These are phyloP conservation scores for Orientallactaga bullata DNA, from an alignment of 2,113 vertebrate species.

Conservation along the genomic window DNA sequence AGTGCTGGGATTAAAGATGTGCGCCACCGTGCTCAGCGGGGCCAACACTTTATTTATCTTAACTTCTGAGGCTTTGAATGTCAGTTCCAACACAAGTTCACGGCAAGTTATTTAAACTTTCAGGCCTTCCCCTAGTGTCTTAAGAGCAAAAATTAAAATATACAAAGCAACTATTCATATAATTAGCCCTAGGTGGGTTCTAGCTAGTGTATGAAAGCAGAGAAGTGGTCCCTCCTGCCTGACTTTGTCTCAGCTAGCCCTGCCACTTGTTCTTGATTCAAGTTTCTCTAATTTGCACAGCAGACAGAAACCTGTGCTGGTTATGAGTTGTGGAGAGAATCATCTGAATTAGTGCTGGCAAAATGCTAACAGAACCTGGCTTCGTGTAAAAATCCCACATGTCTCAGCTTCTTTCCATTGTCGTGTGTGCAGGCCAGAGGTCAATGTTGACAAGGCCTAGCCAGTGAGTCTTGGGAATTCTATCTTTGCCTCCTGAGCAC, in stretches of 20 bases:
- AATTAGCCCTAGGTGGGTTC: background rate
- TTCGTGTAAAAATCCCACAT: background rate
- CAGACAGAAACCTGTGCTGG: background rate
- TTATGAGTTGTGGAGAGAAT: background rate
- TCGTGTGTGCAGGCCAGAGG: too few species aligned
- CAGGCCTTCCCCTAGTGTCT: background rate
- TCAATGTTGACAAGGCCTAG: too few species aligned
- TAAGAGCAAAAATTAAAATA: slow-evolving; percentile 29
- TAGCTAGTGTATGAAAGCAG: background rate
- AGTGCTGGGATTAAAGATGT: too few species aligned
- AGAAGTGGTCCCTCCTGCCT: background rate
- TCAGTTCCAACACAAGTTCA: too few species aligned
- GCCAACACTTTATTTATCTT: too few species aligned
- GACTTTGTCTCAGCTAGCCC: background rate
- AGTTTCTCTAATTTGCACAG: background rate
- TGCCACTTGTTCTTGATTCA: background rate
- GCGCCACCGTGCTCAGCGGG: too few species aligned
- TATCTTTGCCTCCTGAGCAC: too few species aligned
- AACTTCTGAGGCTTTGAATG: too few species aligned
- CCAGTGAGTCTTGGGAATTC: too few species aligned
- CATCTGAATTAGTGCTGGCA: background rate
- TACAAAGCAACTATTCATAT: background rate
- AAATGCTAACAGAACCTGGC: slow-evolving; percentile 35
- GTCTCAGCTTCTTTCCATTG: background rate
- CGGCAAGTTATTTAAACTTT: slow-evolving; percentile 13